Percentiles rank a stretch among this genome's conserved stretches.
Evolutionary conservation across 2,888 invertebrate genomes (phyloP).

Genomic region (Machimus rusticus): DNA sequence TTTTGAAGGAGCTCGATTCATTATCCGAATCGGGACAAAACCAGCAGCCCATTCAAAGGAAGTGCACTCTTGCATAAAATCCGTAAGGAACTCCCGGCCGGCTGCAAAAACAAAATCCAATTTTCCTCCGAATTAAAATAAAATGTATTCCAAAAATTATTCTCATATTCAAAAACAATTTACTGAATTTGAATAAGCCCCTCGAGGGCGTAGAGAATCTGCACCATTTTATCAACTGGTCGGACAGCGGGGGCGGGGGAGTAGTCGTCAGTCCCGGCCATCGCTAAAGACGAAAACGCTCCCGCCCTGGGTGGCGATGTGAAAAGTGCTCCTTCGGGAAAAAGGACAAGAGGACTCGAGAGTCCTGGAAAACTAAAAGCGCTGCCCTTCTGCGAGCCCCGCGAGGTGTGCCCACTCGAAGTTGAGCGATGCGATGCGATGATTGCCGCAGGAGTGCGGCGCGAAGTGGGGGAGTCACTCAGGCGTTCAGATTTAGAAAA

Average conservation of each 20-base stretch:
- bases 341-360: conserved; percentile 46
- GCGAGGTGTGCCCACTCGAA: conserved; percentile 38
- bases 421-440: conserved; percentile 14
- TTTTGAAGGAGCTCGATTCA: neutral
- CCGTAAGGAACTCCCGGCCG: neutral
- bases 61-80: conserved; percentile 29
- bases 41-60: neutral
- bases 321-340: conserved; percentile 35
- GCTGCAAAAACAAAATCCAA: conserved; percentile 31
- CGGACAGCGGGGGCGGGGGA: neutral
- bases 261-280: neutral
- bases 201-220: conserved; percentile 37
- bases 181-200: conserved; percentile 44
- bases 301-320: conserved; percentile 29
- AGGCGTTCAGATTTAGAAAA: conserved; percentile 47
- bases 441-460: neutral
- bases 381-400: conserved; percentile 16
- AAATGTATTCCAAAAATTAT: conserved; percentile 40
- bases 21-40: neutral
- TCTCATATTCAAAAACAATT: conserved; percentile 42
- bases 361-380: conserved; percentile 37
- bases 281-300: neutral
- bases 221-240: conserved; percentile 24
- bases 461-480: conserved; percentile 38
- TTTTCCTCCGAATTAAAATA: conserved; percentile 40